Conservation (phyloP, 2,888 invertebrate species). For the Lepidocyrtinus sp. region DNA sequence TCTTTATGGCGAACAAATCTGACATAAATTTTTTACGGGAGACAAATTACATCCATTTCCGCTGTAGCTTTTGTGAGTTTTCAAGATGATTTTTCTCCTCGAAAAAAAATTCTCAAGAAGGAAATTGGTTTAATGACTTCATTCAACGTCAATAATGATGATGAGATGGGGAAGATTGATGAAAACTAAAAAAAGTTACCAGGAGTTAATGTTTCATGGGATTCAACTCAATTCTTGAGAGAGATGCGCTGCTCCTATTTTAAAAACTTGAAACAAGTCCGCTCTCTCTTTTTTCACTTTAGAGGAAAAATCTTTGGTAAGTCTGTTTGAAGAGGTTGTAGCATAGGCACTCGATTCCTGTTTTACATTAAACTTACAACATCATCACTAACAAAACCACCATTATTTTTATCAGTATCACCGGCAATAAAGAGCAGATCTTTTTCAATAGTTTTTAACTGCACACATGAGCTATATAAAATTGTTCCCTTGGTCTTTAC, state of each 20-base stretch:
- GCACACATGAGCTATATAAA: background rate
- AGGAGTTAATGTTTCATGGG: background rate
- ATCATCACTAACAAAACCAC: background rate
- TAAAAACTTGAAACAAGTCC: slow-evolving; percentile 32
- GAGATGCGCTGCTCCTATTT: background rate
- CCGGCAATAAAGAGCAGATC: background rate
- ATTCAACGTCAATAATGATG: slow-evolving; percentile 9
- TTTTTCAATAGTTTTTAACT: background rate
- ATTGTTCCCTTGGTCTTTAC: too few relatives aligned
- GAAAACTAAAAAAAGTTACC: background rate
- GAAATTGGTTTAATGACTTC: slow-evolving; percentile 4
- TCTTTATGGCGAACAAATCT: background rate
- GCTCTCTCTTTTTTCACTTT: slow-evolving; percentile 40
- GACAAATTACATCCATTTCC: background rate
- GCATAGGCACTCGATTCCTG: background rate
- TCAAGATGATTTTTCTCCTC: slow-evolving; percentile 1
- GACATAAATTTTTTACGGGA: background rate
- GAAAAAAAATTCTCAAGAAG: background rate
- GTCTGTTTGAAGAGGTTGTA: background rate
- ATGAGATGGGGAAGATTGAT: background rate
- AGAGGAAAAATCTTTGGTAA: slow-evolving; percentile 5
- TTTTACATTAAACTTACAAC: background rate
- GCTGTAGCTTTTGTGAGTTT: background rate
- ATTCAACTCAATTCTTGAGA: background rate
- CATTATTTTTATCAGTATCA: background rate